Base-by-base conservation (phyloP, 1,140 invertebrate genomes). In the Microvelia longipes region DNA sequence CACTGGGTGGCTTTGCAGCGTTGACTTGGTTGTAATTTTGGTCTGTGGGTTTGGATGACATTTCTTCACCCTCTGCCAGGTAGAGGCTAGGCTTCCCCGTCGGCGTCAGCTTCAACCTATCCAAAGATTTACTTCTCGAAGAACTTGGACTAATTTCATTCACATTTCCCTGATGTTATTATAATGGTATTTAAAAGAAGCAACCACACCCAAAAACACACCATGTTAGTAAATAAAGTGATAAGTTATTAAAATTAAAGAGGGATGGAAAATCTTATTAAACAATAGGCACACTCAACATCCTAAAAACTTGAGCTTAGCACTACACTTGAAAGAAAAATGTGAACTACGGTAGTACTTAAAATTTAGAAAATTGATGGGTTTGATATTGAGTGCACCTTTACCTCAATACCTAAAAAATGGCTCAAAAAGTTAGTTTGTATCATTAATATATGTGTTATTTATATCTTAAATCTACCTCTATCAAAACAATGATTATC, bases 1-100 rank as follows among this genome's bases (percentile, higher is more conserved):
- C 35, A 19, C 35, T 50, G 35, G 35, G 35, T 50, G 35, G 35
- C 19, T 50, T 50, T 5, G 35, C 35, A 50, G 35, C 68, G 29
- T 67, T 68, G 27, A 71, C 60, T 19, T 69, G 67, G 29, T 71
- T 71, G 26, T 62, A 71, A 67, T 71, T 71, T 35, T 71, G 71
- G 29, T 71, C 71, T 0, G 71, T 71, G 13, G 71, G 70, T 29
- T 67, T 68, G 2, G 29, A 24, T 26, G 24, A 14, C 0, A 66
- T 50, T 68, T 71, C 68, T 26, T 27, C 27, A n/a, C 24, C n/a
- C 2, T 15, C n/a, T 24, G 66, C 27, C 2, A 60, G 25, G 26
- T 28, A 28, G 0, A 28, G 25, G 1, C 65, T 30, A 50, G 35
- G n/a, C 35, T 60, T 26, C 30, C 30, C 27, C 27, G 15, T 28